Percentiles rank a stretch among this genome's conserved stretches.
phyloP scores from a whole-genome alignment of 2,113 vertebrate genomes.

The Sciurus niger region DNA sequence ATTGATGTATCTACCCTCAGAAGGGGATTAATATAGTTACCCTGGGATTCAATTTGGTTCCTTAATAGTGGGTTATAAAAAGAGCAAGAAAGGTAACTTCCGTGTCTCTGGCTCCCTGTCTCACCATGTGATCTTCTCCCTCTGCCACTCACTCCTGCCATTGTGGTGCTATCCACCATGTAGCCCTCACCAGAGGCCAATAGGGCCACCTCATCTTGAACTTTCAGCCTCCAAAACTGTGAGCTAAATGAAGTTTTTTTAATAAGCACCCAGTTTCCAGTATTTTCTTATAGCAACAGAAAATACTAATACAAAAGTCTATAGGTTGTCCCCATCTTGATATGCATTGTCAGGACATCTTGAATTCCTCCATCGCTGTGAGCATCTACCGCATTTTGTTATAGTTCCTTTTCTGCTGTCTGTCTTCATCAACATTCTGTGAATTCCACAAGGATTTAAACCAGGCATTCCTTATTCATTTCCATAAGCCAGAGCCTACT shows the following conservation, averaged over 20 bases:
- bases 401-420: background rate
- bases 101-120: background rate
- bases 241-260: background rate
- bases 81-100: background rate
- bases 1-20: background rate
- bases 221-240: background rate
- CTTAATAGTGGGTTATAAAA: background rate
- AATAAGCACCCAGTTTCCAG: background rate
- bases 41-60: background rate
- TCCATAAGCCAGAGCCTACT: background rate
- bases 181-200: background rate
- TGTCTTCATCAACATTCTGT: background rate
- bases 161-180: background rate
- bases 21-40: background rate
- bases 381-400: background rate
- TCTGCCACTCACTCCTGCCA: background rate
- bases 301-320: background rate
- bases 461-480: background rate
- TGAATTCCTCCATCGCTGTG: background rate
- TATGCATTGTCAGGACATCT: background rate
- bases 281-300: background rate
- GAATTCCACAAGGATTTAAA: background rate
- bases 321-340: background rate
- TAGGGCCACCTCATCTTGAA: background rate
- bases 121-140: background rate